Percentiles rank a stretch among this genome's conserved stretches.
These are phyloP conservation scores for Sakesphorus luctuosus DNA, from an alignment of 2,113 vertebrate species.

Conservation along the genomic window DNA sequence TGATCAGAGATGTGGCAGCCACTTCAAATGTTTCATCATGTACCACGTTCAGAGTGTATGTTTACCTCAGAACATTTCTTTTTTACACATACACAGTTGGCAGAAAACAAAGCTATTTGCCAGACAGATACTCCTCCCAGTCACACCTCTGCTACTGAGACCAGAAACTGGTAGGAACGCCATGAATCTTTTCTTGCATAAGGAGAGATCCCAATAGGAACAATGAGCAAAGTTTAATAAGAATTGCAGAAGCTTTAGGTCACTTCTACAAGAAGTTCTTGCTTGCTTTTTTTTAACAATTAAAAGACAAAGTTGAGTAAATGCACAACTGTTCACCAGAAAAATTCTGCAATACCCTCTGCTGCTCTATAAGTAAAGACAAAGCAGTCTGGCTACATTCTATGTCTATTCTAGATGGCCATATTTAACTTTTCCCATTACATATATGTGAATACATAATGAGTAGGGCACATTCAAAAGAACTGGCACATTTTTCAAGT, in stretches of 20 bases:
- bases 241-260: neutral
- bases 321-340: neutral
- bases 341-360: neutral
- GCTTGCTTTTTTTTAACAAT: neutral
- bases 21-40: neutral
- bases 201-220: neutral
- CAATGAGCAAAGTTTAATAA: neutral
- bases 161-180: neutral
- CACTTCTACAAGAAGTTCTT: neutral
- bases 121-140: neutral
- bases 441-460: neutral
- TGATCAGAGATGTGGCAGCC: neutral
- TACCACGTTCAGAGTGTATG: accelerated
- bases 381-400: neutral
- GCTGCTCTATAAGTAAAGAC: neutral
- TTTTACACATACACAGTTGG: neutral
- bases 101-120: neutral
- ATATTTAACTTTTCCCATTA: neutral
- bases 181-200: neutral
- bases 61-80: neutral
- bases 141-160: neutral
- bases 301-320: neutral
- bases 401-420: neutral
- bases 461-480: neutral
- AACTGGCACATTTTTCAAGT: neutral